Evolutionary conservation across 1,140 invertebrate species (phyloP).

Genomic region (Adelges cooleyi): DNA sequence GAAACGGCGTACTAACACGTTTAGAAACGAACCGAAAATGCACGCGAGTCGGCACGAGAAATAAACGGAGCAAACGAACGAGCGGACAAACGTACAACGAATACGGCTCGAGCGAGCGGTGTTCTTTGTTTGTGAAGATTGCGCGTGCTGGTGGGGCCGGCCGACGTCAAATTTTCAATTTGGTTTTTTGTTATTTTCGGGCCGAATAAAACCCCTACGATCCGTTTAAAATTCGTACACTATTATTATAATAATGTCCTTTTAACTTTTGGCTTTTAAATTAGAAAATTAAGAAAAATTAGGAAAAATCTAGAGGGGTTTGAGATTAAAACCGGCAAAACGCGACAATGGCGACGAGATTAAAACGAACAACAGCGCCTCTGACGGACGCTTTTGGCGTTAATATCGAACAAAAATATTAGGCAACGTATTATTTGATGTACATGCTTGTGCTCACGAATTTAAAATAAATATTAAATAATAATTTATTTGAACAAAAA

Average conservation of each 20-base stretch:
- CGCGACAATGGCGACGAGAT: constrained; percentile 10
- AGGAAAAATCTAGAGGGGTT: constrained; percentile 18
- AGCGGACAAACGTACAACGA: constrained; percentile 6
- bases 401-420: constrained; percentile 20
- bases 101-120: constrained; percentile 11
- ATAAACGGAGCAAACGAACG: constrained; percentile 13
- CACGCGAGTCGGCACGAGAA: constrained; percentile 15
- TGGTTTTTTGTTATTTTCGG: neutral
- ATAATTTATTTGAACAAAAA: too few relatives aligned
- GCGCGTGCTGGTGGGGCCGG: constrained; percentile 25
- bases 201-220: neutral
- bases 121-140: constrained; percentile 29
- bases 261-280: neutral
- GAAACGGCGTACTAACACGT: constrained; percentile 36
- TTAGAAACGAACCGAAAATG: constrained; percentile 12
- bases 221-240: neutral
- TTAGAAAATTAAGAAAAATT: neutral
- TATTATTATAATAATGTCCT: neutral
- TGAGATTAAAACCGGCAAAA: constrained; percentile 17
- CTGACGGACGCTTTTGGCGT: neutral
- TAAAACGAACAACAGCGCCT: constrained; percentile 5
- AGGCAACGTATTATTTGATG: too few relatives aligned
- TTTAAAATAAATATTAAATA: too few relatives aligned
- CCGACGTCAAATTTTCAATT: neutral
- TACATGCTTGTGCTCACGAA: too few relatives aligned